A percentile compares a stretch with the other conserved stretches of the same genome.
These are phyloP conservation scores for Calameuta filiformis DNA, from an alignment of 2,888 invertebrate species.

Conservation along the genomic window DNA sequence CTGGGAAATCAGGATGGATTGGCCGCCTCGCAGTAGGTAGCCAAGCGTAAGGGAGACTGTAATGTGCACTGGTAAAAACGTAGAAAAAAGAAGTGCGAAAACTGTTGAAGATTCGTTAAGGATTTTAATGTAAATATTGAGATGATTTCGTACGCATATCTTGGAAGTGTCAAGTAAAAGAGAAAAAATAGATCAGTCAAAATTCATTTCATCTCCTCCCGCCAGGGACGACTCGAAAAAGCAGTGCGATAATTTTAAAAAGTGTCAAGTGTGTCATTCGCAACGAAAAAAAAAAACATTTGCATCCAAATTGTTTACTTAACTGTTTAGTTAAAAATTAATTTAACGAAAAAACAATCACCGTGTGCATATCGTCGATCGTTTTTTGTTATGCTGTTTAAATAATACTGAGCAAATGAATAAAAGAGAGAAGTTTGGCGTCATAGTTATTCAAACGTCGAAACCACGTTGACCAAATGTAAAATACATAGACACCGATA, in stretches of 20 bases:
- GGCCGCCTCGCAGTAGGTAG: conserved; percentile 46
- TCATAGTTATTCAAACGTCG: background rate
- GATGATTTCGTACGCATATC: background rate
- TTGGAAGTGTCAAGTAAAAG: background rate
- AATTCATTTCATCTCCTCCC: background rate
- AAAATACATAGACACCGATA: too few species aligned
- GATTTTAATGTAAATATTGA: conserved; percentile 10
- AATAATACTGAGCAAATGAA: background rate
- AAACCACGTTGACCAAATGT: background rate
- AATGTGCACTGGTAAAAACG: background rate
- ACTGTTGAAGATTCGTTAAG: background rate
- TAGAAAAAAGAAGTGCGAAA: background rate
- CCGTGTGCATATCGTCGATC: background rate
- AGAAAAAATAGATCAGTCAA: background rate
- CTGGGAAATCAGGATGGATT: conserved; percentile 42
- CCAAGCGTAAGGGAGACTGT: conserved; percentile 26
- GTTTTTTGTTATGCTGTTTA: background rate
- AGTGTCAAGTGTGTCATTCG: background rate
- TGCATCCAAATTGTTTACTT: background rate
- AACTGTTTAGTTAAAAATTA: background rate
- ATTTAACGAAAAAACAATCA: background rate
- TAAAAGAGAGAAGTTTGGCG: background rate
- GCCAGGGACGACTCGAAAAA: background rate
- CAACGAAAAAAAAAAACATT: background rate
- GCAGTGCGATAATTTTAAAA: background rate